Base-by-base conservation (phyloP, 30 jellyfish, hydroid and myxozoan species). In the Cassiopea andromeda region DNA sequence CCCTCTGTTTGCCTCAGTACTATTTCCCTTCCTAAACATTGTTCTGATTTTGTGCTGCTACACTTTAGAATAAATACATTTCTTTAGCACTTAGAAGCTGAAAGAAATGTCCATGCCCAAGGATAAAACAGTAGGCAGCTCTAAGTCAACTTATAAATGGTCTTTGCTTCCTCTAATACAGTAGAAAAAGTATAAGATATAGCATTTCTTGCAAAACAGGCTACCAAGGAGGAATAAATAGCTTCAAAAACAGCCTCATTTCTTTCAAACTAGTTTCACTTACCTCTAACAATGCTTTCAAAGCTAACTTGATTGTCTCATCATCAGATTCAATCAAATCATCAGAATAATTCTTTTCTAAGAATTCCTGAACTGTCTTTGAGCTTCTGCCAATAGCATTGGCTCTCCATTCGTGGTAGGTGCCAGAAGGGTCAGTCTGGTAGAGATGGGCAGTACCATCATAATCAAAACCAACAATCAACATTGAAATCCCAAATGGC, bases 371-470 rank as follows among this genome's bases (percentile, higher is more conserved):
- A 1, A 94, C 98, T 9, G 97, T 90, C 80, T 90, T 91, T 46
- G 97, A 90, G 77, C 97, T 94, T 80, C 97, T 85, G 14, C 98
- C 98, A 82, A 94, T 94, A 48, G 98, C 98, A 82, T 94, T 94
- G 7, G 98, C 98, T 91, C 90, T 88, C 95, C 98, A 94, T 54
- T 94, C 98, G 68, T 89, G 97, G 78, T 94, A 94, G 43, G 98
- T 94, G 44, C 98, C 98, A 46, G 98, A 89, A 7, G 98, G 98
- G 69, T 94, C 98, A 9, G 98, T 94, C 82, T 94, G 98, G 86
- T 94, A 94, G 16, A 94, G 84, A 61, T 94, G 98, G 57, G 98
- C 93, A 1, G 92, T 84, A 8, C 98, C 98, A 79, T 94, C 98
- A 71, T 94, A 95, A 77, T 94, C 98, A 72, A 94, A 94, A 46